Base-by-base conservation (phyloP, 30 jellyfish, hydroid and myxozoan genomes). In the Turritopsis dohrnii region DNA sequence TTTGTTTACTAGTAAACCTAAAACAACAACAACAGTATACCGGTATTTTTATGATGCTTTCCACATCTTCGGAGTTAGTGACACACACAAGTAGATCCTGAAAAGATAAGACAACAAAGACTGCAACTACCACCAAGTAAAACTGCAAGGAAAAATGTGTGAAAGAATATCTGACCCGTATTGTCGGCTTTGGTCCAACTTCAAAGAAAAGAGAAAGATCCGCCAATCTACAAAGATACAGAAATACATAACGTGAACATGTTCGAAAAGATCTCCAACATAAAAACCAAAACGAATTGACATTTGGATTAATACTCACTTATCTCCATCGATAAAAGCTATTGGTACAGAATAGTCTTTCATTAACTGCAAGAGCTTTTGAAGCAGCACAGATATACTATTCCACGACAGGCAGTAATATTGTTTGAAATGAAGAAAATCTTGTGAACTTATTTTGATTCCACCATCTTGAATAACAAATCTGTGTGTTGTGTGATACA, bases 291-390 rank as follows among this genome's bases (percentile, higher is more conserved):
- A 72, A 22, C 8, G 4, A 71, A 7, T 3, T 71, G 26, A 7
- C 26, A 9, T 7, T 71, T 71, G 4, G 26, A 17, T 3, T 31
- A 7, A 28, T 9, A 84, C 89, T 87, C 66, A 87, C 96, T 84
- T 90, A n/a, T 94, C 96, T 66, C 96, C 96, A 54, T 94, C 89
- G 54, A 94, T 82, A 72, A 94, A 69, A 1, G 96, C 99, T 74
- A 89, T 80, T 9, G 99, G 96, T 28, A 94, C 79, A 0, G 94
- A 86, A 71, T 88, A 94, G 65, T 89, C 82, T 0, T 27, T 25
- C 83, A 89, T 23, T 25, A 94, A 73, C 74, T 79, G 86, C 65
- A 88, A 96, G 79, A 94, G 71, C 85, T 79, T 82, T 52, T 28
- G 80, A 53, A 94, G 54, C 65, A 89, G 84, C 18, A 88, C 54